Base-by-base conservation (phyloP, 2,888 invertebrate genomes). In the Mongoloraphidia duomilia region DNA sequence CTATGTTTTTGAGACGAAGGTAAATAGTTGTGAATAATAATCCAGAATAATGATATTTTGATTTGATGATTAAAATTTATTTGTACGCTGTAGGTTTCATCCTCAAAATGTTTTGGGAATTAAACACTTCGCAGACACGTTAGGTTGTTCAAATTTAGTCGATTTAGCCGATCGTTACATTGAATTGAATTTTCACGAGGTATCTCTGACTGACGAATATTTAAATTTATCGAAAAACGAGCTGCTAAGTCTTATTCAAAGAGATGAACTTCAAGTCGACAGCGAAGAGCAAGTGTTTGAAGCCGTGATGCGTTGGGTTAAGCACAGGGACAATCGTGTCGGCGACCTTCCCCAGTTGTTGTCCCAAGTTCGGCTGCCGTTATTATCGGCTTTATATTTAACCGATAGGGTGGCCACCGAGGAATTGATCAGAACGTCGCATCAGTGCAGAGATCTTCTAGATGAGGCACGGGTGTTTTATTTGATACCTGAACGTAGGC, bases 381-480 rank as follows among this genome's bases (percentile, higher is more conserved):
- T 91, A 40, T 70, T 92, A 3, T 80, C 84, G 3, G 88, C 90
- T 1, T 80, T 86, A 58, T 90, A 83, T 65, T 70, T 92, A 44
- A 82, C 86, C 3, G 89, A 90, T 68, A 69, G 79, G 47, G 86
- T 90, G 11, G 83, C 84, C 2, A 82, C 83, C 13, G 87, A 89
- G 63, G 82, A 83, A 56, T 68, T 87, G 4, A 79, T 90, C 53
- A 75, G 82, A 56, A 78, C 76, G 40, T 89, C 85, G 26, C 82
- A 86, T 60, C 79, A 80, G 60, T 89, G 89, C 71, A 75, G 83
- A 57, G 89, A 91, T 69, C 69, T 90, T 43, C 64, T 92, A 46
- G 91, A 92, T 64, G 91, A 90, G 66, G 91, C 91, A 1, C 77
- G 85, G 63, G 89, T 90, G 61, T 92, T 84, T 65, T 87, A 90